Percentiles rank a stretch among this genome's conserved stretches.
These are phyloP conservation scores for Stenotaenia linearis DNA, from an alignment of 2,888 invertebrate genomes.

Conservation along the genomic window DNA sequence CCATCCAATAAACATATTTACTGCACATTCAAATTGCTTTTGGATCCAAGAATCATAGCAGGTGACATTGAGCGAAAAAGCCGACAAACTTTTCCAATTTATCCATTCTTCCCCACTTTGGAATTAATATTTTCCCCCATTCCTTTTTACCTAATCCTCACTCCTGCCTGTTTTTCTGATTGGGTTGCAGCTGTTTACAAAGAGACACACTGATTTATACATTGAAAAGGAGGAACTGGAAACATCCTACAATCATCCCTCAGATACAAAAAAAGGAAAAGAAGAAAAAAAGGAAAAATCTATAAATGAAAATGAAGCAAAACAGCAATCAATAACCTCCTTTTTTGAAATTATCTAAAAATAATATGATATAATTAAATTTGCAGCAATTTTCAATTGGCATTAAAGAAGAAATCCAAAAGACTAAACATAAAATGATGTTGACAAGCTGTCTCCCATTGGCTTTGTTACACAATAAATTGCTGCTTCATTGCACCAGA, in stretches of 20 bases:
- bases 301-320: no score
- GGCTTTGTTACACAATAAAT: not conserved
- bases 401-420: not conserved
- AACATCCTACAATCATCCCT: not conserved
- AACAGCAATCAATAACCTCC: not conserved
- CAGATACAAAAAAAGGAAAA: not conserved
- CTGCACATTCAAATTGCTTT: not conserved
- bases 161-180: not conserved
- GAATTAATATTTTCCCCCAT: not conserved
- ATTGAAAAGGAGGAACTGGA: not conserved
- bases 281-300: no score
- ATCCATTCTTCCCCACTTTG: not conserved
- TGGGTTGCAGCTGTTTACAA: constrained; percentile 4
- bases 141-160: not conserved
- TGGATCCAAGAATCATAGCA: not conserved
- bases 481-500: not conserved
- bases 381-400: not conserved
- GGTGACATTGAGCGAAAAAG: no score
- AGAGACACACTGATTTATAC: not conserved
- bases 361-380: not conserved
- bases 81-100: not conserved
- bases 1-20: not conserved
- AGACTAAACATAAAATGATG: not conserved
- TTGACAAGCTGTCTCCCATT: not conserved
- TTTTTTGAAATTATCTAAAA: no score